A percentile compares a stretch with the other conserved stretches of the same genome.
Evolutionary conservation across 2,113 vertebrate species (phyloP).

Genomic region (Hippocampus comes): DNA sequence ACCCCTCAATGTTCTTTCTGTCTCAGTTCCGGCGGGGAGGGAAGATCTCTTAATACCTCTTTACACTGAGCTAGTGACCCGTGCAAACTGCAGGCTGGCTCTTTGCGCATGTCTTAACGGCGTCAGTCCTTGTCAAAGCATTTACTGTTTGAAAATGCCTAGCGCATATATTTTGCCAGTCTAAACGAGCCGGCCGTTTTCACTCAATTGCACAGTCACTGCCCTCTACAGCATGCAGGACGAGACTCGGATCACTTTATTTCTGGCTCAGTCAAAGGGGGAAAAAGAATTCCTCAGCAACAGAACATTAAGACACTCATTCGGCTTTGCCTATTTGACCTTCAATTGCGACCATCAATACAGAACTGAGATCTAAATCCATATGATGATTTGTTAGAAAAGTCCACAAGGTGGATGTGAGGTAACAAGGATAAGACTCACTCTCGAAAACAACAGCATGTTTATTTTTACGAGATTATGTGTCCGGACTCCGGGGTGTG

Average conservation of each 20-base stretch:
- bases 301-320: background rate
- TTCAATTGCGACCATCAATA: background rate
- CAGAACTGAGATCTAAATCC: background rate
- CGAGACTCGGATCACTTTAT: background rate
- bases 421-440: background rate
- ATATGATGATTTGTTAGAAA: background rate
- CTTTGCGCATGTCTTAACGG: conserved; percentile 3
- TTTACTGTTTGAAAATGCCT: background rate
- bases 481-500: background rate
- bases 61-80: conserved; percentile 16
- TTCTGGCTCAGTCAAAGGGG: background rate
- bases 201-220: background rate
- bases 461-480: background rate
- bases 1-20: conserved; percentile 20
- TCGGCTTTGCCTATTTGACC: background rate
- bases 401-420: background rate
- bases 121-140: conserved; percentile 1
- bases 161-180: background rate
- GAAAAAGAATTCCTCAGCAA: background rate
- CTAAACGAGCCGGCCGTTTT: background rate
- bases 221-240: background rate
- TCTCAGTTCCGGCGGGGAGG: conserved; percentile 4
- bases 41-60: conserved; percentile 13
- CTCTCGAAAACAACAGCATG: background rate
- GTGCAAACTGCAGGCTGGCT: conserved; percentile 18